phyloP scores from a whole-genome alignment of 2,113 vertebrate genomes.

The Lepisosteus osseus region DNA sequence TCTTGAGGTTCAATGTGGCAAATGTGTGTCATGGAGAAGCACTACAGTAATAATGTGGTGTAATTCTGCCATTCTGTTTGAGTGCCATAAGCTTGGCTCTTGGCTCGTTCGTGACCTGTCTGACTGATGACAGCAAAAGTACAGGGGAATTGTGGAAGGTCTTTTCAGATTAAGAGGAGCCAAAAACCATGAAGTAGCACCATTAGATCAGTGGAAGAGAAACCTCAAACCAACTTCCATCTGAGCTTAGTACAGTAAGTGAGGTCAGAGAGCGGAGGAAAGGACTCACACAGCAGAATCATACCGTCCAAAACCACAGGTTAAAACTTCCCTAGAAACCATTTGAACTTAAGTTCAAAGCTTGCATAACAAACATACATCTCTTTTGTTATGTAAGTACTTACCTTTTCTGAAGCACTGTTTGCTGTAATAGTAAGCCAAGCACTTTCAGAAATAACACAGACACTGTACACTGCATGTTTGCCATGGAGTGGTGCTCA shows the following conservation, averaged over 20 bases:
- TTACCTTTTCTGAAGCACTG: background rate
- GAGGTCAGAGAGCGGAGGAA: slow-evolving; percentile 5
- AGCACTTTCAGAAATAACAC: background rate
- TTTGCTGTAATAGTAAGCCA: background rate
- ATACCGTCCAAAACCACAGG: slow-evolving; percentile 5
- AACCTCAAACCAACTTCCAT: slow-evolving; percentile 11
- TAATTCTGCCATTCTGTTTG: background rate
- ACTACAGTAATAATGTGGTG: background rate
- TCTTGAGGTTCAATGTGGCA: too few species aligned
- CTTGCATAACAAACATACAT: background rate
- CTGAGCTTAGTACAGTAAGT: background rate
- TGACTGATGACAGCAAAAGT: background rate
- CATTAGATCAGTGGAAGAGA: background rate
- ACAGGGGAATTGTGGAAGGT: background rate
- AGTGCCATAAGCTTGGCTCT: background rate
- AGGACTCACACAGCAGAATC: background rate
- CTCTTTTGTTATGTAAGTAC: background rate
- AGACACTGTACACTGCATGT: background rate
- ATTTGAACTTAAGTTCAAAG: background rate
- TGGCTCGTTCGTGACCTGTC: background rate
- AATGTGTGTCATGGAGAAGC: background rate
- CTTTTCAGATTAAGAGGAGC: background rate
- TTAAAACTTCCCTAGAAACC: slow-evolving; percentile 1
- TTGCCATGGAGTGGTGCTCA: background rate
- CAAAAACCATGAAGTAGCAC: background rate